Evolutionary conservation across 2,797 vertebrate species (phyloP).

Genomic region (Malacoraja senta): DNA sequence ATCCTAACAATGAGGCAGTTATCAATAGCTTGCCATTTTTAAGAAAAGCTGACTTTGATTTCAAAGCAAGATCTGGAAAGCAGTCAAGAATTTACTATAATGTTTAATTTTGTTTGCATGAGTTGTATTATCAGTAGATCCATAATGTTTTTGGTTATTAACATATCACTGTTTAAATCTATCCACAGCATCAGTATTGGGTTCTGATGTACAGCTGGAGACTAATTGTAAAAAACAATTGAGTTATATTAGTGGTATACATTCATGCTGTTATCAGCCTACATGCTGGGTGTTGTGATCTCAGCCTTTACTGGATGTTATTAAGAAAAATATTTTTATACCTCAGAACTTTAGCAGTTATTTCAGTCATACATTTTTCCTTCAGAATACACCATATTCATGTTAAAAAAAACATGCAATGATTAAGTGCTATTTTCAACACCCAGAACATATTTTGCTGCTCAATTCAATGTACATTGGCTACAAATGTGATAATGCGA

Average conservation of each 20-base stretch:
- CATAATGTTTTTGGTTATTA: neutral
- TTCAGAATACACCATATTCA: neutral
- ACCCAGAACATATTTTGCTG: neutral
- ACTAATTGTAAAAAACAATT: neutral
- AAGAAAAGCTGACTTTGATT: neutral
- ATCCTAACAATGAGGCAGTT: neutral
- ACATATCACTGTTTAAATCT: neutral
- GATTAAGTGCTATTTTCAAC: neutral
- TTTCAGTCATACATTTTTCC: neutral
- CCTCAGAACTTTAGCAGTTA: neutral
- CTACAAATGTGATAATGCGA: too few relatives aligned
- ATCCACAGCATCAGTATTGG: neutral
- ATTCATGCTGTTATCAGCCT: neutral
- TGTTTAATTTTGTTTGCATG: neutral
- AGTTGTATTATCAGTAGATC: neutral
- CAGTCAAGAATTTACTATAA: neutral
- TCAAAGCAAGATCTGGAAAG: neutral
- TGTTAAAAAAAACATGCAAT: neutral
- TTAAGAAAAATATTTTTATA: neutral
- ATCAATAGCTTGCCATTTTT: neutral
- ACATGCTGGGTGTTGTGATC: neutral
- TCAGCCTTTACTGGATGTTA: neutral
- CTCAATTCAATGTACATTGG: too few relatives aligned
- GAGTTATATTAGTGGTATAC: neutral
- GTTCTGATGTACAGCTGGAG: neutral